Percentiles rank a stretch among this genome's conserved stretches.
Evolutionary conservation across 2,113 vertebrate species (phyloP).

Genomic region (Balaeniceps rex): DNA sequence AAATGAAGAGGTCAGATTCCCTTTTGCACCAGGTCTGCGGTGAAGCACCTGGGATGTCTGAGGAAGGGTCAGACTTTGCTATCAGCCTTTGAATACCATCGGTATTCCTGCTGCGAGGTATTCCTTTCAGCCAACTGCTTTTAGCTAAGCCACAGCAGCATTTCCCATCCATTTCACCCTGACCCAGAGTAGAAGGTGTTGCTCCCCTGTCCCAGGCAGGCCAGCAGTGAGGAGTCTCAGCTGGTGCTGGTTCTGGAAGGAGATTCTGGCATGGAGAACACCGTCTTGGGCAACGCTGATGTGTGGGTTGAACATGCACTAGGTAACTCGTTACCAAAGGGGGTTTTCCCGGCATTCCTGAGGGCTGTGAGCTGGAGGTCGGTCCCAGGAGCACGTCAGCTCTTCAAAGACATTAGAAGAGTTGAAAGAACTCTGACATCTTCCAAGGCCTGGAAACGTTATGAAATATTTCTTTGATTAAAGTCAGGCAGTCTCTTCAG

Average conservation of each 20-base stretch:
- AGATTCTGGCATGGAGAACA: background rate
- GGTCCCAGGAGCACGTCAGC: accelerated
- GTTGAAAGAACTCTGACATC: background rate
- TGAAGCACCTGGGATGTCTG: background rate
- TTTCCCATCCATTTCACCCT: background rate
- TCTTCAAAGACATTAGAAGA: background rate
- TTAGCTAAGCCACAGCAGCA: background rate
- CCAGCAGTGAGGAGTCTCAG: background rate
- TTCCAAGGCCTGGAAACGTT: background rate
- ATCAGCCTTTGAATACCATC: background rate
- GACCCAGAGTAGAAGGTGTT: background rate
- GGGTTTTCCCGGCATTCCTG: background rate
- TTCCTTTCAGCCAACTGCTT: background rate
- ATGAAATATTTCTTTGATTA: background rate
- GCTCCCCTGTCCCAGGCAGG: background rate
- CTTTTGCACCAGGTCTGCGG: background rate
- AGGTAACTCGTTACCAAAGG: background rate
- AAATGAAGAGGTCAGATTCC: background rate
- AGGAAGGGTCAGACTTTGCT: background rate
- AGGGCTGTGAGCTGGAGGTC: background rate
- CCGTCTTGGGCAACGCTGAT: accelerated
- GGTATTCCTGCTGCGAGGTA: background rate
- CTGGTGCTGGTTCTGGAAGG: background rate
- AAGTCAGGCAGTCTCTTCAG: background rate
- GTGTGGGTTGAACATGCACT: background rate